Evolutionary conservation across 2,888 invertebrate species (phyloP).

Genomic region (Chrysolina haemoptera): DNA sequence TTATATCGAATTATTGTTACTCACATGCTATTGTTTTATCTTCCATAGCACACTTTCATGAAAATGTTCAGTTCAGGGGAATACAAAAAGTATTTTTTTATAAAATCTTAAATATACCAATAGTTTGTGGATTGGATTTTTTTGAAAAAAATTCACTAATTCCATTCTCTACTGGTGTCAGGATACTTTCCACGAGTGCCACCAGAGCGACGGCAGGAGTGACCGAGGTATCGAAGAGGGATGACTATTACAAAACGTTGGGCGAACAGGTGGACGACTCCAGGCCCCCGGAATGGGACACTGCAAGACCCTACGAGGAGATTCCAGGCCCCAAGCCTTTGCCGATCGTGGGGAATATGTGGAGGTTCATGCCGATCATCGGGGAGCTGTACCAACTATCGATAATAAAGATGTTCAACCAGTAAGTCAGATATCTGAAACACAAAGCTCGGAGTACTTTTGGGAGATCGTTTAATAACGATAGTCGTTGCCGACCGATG

Average conservation of each 20-base stretch:
- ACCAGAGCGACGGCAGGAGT: not conserved
- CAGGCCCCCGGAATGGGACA: conserved; percentile 59
- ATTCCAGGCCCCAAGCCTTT: conserved; percentile 62
- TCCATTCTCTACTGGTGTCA: no score
- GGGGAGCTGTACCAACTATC: conserved; percentile 56
- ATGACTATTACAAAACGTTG: conserved; percentile 16
- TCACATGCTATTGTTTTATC: no score
- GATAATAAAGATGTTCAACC: conserved; percentile 46
- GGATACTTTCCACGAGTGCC: not conserved
- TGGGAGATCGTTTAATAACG: no score
- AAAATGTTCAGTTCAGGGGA: no score
- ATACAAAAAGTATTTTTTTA: no score
- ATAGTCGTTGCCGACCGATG: no score
- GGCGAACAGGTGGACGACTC: conserved; percentile 31
- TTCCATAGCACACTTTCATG: no score
- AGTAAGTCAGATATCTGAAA: not conserved
- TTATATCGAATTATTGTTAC: no score
- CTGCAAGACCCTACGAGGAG: conserved; percentile 55
- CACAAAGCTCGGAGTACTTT: no score
- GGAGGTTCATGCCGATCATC: conserved; percentile 58
- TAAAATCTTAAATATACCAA: no score
- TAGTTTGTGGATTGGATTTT: no score
- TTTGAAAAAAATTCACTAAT: no score
- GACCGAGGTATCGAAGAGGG: not conserved
- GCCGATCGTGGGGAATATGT: conserved; percentile 61